Evolutionary conservation across 1,140 invertebrate genomes (phyloP).

Genomic region (Muscidifurax raptorellus): DNA sequence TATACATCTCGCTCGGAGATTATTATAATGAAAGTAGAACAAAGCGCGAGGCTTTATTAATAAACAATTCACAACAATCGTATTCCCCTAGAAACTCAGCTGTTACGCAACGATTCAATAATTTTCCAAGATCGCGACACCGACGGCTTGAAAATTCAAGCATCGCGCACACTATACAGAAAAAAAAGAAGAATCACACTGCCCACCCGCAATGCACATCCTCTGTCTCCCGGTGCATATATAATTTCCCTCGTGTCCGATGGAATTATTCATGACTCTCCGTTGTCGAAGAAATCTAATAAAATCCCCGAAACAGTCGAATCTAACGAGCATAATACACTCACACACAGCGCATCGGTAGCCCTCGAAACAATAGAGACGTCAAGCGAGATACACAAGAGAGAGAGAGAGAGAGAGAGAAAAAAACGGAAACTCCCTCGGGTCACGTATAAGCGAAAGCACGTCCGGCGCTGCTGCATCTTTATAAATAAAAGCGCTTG

Average conservation of each 20-base stretch:
- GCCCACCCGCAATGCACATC: not conserved
- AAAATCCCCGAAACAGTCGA: not conserved
- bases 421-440: constrained; percentile 41
- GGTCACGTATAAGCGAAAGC: constrained; percentile 31
- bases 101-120: too few species aligned
- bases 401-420: not conserved
- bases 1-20: too few species aligned
- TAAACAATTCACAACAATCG: not conserved
- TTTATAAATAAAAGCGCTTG: constrained; percentile 44
- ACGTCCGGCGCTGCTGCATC: constrained; percentile 20
- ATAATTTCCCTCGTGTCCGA: constrained; percentile 17
- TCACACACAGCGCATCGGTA: too few species aligned
- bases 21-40: not conserved
- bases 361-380: not conserved
- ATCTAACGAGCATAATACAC: not conserved
- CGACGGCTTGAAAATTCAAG: too few species aligned
- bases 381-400: not conserved
- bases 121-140: too few species aligned
- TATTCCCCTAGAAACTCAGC: too few species aligned
- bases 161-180: not conserved
- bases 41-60: not conserved
- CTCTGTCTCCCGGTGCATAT: not conserved
- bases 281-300: not conserved
- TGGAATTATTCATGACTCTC: constrained; percentile 39
- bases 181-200: not conserved